phyloP scores from a whole-genome alignment of 2,113 vertebrate species.

The Orthonyx spaldingii region DNA sequence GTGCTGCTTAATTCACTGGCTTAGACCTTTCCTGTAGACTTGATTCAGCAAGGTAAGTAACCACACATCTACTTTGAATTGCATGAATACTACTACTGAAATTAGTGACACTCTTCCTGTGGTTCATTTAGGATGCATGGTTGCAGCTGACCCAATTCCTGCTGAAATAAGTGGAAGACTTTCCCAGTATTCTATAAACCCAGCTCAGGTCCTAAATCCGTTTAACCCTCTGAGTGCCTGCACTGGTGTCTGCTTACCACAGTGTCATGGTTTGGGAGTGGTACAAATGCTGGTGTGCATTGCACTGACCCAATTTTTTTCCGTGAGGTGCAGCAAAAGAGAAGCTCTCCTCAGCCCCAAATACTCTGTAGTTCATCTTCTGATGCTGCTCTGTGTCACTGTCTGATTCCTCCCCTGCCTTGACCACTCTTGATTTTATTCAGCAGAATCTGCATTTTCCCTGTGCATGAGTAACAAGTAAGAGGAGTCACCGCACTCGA shows the following conservation, averaged over 20 bases:
- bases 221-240: background rate
- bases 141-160: slow-evolving; percentile 2
- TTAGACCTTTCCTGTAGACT: background rate
- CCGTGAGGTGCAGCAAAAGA: fast-evolving
- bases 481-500: background rate
- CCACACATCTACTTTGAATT: background rate
- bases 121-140: background rate
- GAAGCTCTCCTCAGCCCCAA: background rate
- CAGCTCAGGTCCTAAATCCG: background rate
- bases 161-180: background rate
- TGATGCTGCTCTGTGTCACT: background rate
- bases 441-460: background rate
- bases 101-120: background rate
- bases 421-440: background rate
- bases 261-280: fast-evolving
- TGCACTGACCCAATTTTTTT: background rate
- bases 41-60: background rate
- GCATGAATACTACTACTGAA: background rate
- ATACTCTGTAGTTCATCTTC: background rate
- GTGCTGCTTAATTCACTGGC: background rate
- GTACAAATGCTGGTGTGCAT: background rate
- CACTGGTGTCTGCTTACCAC: background rate
- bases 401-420: background rate
- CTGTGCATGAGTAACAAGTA: background rate
- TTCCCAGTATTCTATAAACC: background rate